phyloP scores from a whole-genome alignment of 2,888 invertebrate species.

The Tenthredo scrophulariae region DNA sequence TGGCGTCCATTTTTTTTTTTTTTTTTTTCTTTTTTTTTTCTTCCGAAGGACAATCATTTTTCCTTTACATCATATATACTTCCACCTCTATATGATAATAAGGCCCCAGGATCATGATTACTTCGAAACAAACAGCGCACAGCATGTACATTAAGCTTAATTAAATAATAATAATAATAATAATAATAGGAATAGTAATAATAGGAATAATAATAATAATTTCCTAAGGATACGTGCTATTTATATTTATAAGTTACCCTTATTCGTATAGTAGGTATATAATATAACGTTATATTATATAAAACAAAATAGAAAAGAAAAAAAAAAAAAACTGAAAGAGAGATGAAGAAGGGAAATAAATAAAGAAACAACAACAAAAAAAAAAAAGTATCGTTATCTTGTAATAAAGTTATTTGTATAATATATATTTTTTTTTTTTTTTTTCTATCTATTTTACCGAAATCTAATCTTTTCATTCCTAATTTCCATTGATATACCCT shows the following conservation, averaged over 20 bases:
- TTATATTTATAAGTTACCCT: conserved; percentile 47
- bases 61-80: background rate
- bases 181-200: background rate
- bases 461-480: background rate
- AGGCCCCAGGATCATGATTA: background rate
- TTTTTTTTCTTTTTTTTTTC: background rate
- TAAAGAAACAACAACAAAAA: background rate
- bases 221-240: conserved; percentile 41
- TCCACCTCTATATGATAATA: background rate
- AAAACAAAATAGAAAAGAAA: background rate
- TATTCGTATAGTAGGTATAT: background rate
- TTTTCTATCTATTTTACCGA: background rate
- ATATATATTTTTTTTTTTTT: background rate
- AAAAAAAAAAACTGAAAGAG: background rate
- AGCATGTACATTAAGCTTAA: conserved; percentile 48
- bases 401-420: conserved; percentile 23
- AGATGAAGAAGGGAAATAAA: background rate
- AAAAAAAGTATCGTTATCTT: conserved; percentile 14
- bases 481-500: no score
- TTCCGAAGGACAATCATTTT: background rate
- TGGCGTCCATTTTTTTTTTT: background rate
- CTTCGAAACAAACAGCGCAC: conserved; percentile 2
- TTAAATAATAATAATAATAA: conserved; percentile 23
- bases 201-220: background rate
- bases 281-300: background rate